These are phyloP conservation scores for Pelagia noctiluca DNA, from an alignment of 30 jellyfish, hydroid and myxozoan genomes.

Conservation along the genomic window DNA sequence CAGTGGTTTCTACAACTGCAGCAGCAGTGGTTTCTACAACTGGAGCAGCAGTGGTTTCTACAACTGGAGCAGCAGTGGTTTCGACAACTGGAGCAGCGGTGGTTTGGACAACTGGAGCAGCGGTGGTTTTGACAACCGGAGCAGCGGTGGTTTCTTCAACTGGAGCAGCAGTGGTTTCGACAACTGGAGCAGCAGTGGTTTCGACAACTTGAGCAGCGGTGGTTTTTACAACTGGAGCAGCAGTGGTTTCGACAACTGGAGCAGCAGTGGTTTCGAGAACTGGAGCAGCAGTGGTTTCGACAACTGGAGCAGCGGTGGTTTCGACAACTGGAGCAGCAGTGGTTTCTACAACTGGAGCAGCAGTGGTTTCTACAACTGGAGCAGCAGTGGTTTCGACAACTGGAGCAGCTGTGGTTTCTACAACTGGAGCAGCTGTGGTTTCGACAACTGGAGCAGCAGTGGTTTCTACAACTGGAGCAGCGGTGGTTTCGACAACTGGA, in stretches of 20 bases:
- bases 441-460: constrained; percentile 30
- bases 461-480: constrained; percentile 42
- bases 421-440: constrained; percentile 43
- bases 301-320: constrained; percentile 43
- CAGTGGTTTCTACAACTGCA: constrained; percentile 35
- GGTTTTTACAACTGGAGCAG: constrained; percentile 35
- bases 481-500: constrained; percentile 45
- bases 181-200: constrained; percentile 41
- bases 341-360: constrained; percentile 39
- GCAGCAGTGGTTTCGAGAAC: constrained; percentile 37
- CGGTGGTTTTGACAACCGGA: constrained; percentile 39
- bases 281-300: constrained; percentile 52
- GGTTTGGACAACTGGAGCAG: constrained; percentile 44
- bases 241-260: constrained; percentile 41
- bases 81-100: constrained; percentile 30
- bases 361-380: constrained; percentile 46
- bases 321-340: constrained; percentile 52
- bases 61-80: constrained; percentile 46
- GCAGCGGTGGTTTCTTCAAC: constrained; percentile 43
- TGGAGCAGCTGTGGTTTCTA: constrained; percentile 48
- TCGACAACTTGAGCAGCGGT: constrained; percentile 53
- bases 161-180: constrained; percentile 42
- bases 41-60: constrained; percentile 48
- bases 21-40: constrained; percentile 39
- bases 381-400: constrained; percentile 48